Percentiles rank a stretch among this genome's conserved stretches.
Conservation (phyloP, 1,140 invertebrate species). For the Kradibia gibbosae region DNA sequence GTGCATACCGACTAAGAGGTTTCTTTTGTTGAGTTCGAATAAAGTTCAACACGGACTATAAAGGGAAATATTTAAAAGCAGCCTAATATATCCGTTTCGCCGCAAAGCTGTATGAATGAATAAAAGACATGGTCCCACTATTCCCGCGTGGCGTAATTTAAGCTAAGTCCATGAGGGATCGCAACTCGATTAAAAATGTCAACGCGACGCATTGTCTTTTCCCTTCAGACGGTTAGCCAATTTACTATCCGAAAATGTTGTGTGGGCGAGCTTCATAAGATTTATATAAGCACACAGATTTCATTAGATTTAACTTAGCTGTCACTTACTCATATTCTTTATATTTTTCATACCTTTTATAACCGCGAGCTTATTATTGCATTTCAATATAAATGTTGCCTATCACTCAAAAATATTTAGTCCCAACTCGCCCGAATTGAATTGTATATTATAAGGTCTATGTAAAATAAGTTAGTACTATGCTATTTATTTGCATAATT, state of each 20-base stretch:
- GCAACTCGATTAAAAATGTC: constrained; percentile 69
- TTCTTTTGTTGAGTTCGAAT: constrained; percentile 31
- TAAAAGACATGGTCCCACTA: neutral
- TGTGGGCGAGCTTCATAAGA: constrained; percentile 37
- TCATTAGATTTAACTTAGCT: neutral
- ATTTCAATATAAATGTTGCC: no score
- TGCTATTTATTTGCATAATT: no score
- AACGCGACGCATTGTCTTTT: constrained; percentile 65
- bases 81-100: neutral
- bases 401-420: no score
- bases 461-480: no score
- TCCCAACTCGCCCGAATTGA: no score
- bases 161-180: constrained; percentile 65
- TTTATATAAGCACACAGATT: constrained; percentile 33
- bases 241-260: no score
- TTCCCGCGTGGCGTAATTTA: constrained; percentile 67
- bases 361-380: no score
- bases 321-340: no score
- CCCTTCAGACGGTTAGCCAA: constrained; percentile 53
- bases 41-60: constrained; percentile 1
- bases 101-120: constrained; percentile 21
- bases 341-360: no score
- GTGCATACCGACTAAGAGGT: neutral
- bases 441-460: no score
- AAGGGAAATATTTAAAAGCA: constrained; percentile 39